These are phyloP conservation scores for Callionymus lyra DNA, from an alignment of 2,113 vertebrate species.

Conservation along the genomic window DNA sequence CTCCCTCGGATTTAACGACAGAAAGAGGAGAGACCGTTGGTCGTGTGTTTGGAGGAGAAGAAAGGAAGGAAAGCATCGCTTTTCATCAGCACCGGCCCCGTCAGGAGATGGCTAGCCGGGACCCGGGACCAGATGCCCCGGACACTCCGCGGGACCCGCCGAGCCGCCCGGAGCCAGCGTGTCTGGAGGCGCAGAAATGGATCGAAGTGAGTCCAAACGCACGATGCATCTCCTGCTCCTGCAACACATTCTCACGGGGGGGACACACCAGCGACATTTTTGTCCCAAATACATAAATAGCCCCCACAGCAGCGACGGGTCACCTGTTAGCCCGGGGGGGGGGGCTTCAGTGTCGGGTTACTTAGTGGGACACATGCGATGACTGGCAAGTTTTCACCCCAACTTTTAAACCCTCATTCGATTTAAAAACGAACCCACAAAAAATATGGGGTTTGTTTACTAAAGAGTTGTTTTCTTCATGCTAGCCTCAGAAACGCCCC, in stretches of 20 bases:
- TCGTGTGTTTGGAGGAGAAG: background rate
- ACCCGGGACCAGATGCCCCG: slow-evolving; percentile 35
- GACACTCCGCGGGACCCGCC: slow-evolving; percentile 18
- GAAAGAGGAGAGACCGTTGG: no score
- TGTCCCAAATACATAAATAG: slow-evolving; percentile 32
- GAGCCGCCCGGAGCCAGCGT: slow-evolving; percentile 73
- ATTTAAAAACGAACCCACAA: background rate
- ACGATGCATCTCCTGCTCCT: background rate
- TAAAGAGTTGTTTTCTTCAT: background rate
- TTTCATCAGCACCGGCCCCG: slow-evolving; percentile 2
- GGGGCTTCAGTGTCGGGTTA: slow-evolving; percentile 23
- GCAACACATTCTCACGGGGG: background rate
- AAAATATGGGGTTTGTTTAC: background rate
- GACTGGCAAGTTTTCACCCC: background rate
- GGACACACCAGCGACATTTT: slow-evolving; percentile 19
- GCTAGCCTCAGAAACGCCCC: slow-evolving; percentile 33
- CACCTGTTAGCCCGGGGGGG: slow-evolving; percentile 37
- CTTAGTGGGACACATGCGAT: slow-evolving; percentile 27
- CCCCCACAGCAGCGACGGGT: slow-evolving; percentile 20
- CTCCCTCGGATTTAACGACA: no score
- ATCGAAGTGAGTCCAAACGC: slow-evolving; percentile 76
- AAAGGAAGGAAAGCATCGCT: slow-evolving; percentile 2
- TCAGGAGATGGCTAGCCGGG: slow-evolving; percentile 73
- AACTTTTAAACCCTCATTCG: background rate
- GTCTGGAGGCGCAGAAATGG: slow-evolving; percentile 85